Evolutionary conservation across 2,888 invertebrate genomes (phyloP).

Genomic region (Diadromus collaris): DNA sequence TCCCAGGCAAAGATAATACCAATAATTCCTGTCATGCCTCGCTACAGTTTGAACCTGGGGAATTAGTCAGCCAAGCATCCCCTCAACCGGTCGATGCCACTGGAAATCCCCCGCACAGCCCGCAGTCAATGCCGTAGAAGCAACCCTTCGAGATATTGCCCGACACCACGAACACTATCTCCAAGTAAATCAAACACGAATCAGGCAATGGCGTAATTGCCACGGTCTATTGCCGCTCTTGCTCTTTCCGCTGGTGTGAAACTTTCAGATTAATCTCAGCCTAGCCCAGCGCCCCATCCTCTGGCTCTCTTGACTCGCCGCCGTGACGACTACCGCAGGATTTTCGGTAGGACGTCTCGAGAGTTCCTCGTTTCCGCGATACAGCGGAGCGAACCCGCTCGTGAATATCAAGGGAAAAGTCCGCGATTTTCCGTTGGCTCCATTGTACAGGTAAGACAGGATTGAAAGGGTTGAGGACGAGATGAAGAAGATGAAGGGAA

Average conservation of each 20-base stretch:
- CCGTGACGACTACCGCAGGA: conserved; percentile 46
- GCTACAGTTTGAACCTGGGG: neutral
- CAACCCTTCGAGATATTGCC: conserved; percentile 18
- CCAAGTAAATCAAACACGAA: conserved; percentile 58
- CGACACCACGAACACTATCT: conserved; percentile 10
- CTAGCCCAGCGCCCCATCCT: conserved; percentile 58
- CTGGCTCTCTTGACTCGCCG: conserved; percentile 28
- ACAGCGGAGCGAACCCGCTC: neutral
- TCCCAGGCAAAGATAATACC: neutral
- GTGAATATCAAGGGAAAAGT: neutral
- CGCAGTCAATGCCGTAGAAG: neutral
- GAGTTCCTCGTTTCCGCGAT: conserved; percentile 52
- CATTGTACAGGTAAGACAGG: conserved; percentile 1
- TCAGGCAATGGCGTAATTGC: conserved; percentile 63
- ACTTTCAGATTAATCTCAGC: conserved; percentile 69
- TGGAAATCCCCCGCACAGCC: neutral
- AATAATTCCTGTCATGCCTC: neutral
- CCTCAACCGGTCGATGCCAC: neutral
- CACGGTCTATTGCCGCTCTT: neutral
- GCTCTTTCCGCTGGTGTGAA: conserved; percentile 40
- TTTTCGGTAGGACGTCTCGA: conserved; percentile 58
- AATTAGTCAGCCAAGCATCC: neutral
- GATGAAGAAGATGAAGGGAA: neutral
- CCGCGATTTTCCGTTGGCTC: neutral
- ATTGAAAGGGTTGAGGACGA: conserved; percentile 19